Base-by-base conservation (phyloP, 1,140 invertebrate species). In the Bathynomus jamesi region DNA sequence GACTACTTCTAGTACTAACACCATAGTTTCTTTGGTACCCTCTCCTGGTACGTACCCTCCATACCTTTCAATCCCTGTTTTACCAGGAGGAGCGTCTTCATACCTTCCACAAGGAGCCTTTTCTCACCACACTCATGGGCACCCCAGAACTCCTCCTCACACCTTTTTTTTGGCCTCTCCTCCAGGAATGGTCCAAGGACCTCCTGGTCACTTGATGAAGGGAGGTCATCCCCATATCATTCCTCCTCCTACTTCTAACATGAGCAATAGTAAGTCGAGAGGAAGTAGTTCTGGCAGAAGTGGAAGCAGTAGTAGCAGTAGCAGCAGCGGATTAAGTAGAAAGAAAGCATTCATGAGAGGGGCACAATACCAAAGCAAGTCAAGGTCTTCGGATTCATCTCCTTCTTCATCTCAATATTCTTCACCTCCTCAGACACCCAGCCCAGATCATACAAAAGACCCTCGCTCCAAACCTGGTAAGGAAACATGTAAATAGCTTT, bases 401-500 rank as follows among this genome's bases (percentile, higher is more conserved):
- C 76, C 76, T 27, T 73, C 72, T 24, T 77, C 76, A 3, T 77
- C 76, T 29, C 76, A 77, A 67, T 77, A 77, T 64, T 77, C 76
- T n/a, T 77, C 76, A n/a, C 76, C 76, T 5, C 76, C 76, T 25
- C 76, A 77, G 63, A 77, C 76, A 27, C 76, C 76, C n/a, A 77
- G 76, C 67, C 76, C 76, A 29, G 72, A 77, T 40, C 76, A 77
- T 29, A 75, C 73, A 28, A 28, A 65, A 25, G 73, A 75, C n/a
- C 63, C 25, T 53, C 62, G 32, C 11, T 28, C 69, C 24, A 68
- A 65, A 27, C 24, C 27, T 29, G 10, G 17, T 61, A 30, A 4
- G n/a, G n/a, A n/a, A n/a, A n/a, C n/a, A n/a, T n/a, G n/a, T n/a
- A n/a, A n/a, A n/a, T n/a, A n/a, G n/a, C n/a, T n/a, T n/a, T n/a